Evolutionary conservation across 2,888 invertebrate species (phyloP).

Genomic region (Lordiphosa fenestrarum): DNA sequence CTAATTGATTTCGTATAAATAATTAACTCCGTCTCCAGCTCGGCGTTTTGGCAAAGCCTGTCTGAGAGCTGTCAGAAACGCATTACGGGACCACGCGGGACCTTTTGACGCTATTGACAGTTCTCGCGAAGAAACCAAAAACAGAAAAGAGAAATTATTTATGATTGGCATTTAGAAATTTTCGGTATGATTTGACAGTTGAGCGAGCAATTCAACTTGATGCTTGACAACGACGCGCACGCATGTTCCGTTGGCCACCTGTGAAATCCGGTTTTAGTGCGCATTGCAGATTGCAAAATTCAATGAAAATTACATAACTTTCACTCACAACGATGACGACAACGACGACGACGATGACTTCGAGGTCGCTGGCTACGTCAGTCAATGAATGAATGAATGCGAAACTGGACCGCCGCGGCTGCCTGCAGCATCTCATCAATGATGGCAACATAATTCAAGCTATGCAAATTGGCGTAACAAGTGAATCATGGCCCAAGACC

Average conservation of each 20-base stretch:
- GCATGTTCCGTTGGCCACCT: conserved; percentile 16
- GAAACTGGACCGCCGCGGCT: conserved; percentile 55
- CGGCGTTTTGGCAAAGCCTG: conserved; percentile 36
- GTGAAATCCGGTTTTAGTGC: conserved; percentile 56
- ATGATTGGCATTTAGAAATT: conserved; percentile 76
- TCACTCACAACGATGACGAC: conserved; percentile 54
- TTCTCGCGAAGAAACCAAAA: conserved; percentile 26
- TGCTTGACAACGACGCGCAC: conserved; percentile 38
- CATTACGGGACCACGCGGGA: conserved; percentile 32
- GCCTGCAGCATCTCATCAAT: conserved; percentile 44
- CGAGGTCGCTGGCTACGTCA: conserved; percentile 30
- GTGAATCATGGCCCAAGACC: conserved; percentile 56
- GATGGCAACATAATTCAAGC: conserved; percentile 37
- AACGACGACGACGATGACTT: conserved; percentile 17
- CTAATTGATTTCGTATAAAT: conserved; percentile 54
- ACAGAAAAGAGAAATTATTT: conserved; percentile 69
- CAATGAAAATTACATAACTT: conserved; percentile 72
- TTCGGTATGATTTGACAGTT: conserved; percentile 55
- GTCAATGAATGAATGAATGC: conserved; percentile 45
- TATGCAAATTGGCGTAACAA: conserved; percentile 60
- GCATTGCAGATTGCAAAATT: conserved; percentile 53
- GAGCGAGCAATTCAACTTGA: conserved; percentile 29
- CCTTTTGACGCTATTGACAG: conserved; percentile 46
- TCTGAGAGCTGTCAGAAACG: conserved; percentile 58
- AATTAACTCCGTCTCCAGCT: conserved; percentile 27